These are phyloP conservation scores for Cyclopterus lumpus DNA, from an alignment of 2,797 vertebrate genomes.

Conservation along the genomic window DNA sequence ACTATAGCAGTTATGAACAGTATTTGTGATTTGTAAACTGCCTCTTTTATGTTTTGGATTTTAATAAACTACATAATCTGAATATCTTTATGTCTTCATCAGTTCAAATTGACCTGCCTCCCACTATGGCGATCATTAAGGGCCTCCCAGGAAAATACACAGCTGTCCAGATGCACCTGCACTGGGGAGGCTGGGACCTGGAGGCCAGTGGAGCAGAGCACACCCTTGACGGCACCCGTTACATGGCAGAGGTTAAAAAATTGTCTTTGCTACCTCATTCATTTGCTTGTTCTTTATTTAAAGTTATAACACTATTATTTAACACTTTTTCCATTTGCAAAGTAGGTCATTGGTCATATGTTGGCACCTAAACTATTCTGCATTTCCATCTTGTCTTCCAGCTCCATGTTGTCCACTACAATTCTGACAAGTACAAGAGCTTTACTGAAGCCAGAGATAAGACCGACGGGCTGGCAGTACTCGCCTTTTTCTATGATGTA, in stretches of 20 bases:
- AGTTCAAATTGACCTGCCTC: constrained; percentile 91
- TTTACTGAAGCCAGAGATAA: constrained; percentile 87
- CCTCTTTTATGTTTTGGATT: neutral
- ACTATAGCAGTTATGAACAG: neutral
- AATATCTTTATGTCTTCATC: constrained; percentile 28
- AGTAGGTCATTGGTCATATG: neutral
- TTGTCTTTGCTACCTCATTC: neutral
- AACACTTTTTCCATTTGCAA: neutral
- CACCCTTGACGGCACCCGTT: constrained; percentile 90
- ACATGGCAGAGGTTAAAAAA: constrained; percentile 87
- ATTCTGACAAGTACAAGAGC: constrained; percentile 87
- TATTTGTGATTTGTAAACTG: neutral
- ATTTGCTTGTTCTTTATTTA: neutral
- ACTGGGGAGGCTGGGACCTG: constrained; percentile 90
- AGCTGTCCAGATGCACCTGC: constrained; percentile 92
- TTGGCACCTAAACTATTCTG: constrained; percentile 28
- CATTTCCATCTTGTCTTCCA: constrained; percentile 71
- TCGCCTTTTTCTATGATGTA: constrained; percentile 90
- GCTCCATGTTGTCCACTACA: constrained; percentile 95
- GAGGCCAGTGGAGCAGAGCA: constrained; percentile 93
- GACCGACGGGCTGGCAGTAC: constrained; percentile 88
- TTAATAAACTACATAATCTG: neutral
- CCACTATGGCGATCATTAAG: constrained; percentile 83
- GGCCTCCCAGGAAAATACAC: constrained; percentile 83
- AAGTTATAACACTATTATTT: neutral